Percentiles rank a stretch among this genome's conserved stretches.
These are phyloP conservation scores for Zaprionus lachaisei DNA, from an alignment of 1,140 invertebrate genomes.

Conservation along the genomic window DNA sequence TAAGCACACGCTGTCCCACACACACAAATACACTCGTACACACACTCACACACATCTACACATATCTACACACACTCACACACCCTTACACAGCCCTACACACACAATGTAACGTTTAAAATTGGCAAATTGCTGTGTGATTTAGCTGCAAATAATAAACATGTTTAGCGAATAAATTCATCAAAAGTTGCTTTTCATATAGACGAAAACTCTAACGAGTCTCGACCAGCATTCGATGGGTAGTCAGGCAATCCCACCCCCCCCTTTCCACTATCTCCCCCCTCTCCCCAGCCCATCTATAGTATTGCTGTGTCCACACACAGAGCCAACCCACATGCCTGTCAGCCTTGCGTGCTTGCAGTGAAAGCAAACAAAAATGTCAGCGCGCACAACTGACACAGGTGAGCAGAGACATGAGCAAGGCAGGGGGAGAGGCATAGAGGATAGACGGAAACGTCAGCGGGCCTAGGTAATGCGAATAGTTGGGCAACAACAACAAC, in stretches of 20 bases:
- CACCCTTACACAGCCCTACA: neutral
- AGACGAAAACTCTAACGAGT: constrained; percentile 71
- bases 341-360: constrained; percentile 30
- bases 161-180: constrained; percentile 81
- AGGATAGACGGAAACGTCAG: neutral
- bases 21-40: neutral
- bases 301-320: constrained; percentile 18
- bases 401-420: neutral
- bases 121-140: constrained; percentile 82
- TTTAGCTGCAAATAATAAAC: constrained; percentile 82
- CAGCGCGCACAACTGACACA: constrained; percentile 64
- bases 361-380: constrained; percentile 68
- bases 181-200: constrained; percentile 70
- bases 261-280: neutral
- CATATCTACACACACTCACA: constrained; percentile 1
- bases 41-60: constrained; percentile 8
- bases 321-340: neutral
- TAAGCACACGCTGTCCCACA: constrained; percentile 14
- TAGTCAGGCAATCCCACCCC: neutral
- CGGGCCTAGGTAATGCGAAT: constrained; percentile 10
- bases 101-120: constrained; percentile 56
- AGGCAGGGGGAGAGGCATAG: neutral
- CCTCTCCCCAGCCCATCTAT: neutral
- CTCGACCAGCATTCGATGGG: constrained; percentile 31
- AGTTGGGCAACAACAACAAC: constrained; percentile 28